Percentiles rank a stretch among this genome's conserved stretches.
These are phyloP conservation scores for Andrena chrysosceles DNA, from an alignment of 2,888 invertebrate genomes.

Conservation along the genomic window DNA sequence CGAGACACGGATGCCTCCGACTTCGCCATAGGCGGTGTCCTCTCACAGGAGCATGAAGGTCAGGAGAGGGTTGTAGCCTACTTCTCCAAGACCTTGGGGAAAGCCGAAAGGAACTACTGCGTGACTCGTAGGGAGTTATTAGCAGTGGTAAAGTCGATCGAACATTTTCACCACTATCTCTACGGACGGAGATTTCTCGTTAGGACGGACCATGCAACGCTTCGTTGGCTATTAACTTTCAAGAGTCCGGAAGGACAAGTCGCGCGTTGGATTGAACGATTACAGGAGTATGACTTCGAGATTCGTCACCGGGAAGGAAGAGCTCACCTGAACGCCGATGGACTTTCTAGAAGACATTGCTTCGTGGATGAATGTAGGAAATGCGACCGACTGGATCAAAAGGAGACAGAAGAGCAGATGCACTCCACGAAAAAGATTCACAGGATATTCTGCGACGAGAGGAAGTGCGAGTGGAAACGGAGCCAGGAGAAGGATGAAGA, in stretches of 20 bases:
- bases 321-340: neutral
- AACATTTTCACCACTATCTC: neutral
- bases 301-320: neutral
- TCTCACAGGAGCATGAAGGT: neutral
- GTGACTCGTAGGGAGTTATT: neutral
- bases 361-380: too few species aligned
- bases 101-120: constrained; percentile 4
- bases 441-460: too few species aligned
- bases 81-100: constrained; percentile 3
- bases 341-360: too few species aligned
- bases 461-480: neutral
- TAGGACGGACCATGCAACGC: neutral
- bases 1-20: neutral
- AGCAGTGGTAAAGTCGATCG: neutral
- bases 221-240: neutral
- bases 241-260: neutral
- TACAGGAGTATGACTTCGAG: constrained; percentile 3
- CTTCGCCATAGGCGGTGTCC: too few species aligned
- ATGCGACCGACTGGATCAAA: too few species aligned
- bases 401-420: too few species aligned
- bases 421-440: neutral
- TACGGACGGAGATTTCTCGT: neutral
- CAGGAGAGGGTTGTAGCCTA: constrained; percentile 6
- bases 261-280: neutral
- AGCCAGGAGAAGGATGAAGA: neutral